Evolutionary conservation across 2,888 invertebrate species (phyloP).

Genomic region (Sarcophaga subvicina): DNA sequence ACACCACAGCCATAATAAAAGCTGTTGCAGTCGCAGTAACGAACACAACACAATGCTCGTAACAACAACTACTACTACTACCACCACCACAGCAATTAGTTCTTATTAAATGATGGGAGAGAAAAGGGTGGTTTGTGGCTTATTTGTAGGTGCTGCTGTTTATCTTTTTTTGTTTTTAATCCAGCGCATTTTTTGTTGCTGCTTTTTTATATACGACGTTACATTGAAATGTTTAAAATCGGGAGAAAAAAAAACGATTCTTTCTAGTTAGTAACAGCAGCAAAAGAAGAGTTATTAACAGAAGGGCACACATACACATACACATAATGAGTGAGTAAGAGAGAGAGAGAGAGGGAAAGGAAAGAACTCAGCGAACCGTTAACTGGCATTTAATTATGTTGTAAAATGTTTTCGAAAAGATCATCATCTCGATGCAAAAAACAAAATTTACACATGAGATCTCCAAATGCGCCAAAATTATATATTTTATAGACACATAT

Average conservation of each 20-base stretch:
- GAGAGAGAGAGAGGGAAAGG: constrained; percentile 35
- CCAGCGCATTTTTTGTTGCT: not conserved
- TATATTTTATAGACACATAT: no score
- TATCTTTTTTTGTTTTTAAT: not conserved
- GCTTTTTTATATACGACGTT: constrained; percentile 23
- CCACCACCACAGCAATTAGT: no score
- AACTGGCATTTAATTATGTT: constrained; percentile 80
- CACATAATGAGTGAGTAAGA: constrained; percentile 3
- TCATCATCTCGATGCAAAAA: constrained; percentile 14
- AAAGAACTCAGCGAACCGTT: constrained; percentile 79
- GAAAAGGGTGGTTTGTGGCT: constrained; percentile 49
- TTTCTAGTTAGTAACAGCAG: constrained; percentile 55
- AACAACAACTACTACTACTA: not conserved
- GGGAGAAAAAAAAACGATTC: constrained; percentile 30
- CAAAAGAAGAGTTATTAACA: constrained; percentile 3
- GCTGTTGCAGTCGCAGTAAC: constrained; percentile 21
- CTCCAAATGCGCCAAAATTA: not conserved
- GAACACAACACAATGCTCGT: not conserved
- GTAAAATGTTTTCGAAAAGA: constrained; percentile 57
- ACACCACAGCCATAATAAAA: constrained; percentile 44
- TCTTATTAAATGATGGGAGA: no score
- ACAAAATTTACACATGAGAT: constrained; percentile 45
- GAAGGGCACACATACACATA: not conserved
- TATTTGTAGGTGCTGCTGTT: constrained; percentile 52
- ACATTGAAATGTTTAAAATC: constrained; percentile 35